These are phyloP conservation scores for Tetropium fuscum DNA, from an alignment of 2,888 invertebrate genomes.

Conservation along the genomic window DNA sequence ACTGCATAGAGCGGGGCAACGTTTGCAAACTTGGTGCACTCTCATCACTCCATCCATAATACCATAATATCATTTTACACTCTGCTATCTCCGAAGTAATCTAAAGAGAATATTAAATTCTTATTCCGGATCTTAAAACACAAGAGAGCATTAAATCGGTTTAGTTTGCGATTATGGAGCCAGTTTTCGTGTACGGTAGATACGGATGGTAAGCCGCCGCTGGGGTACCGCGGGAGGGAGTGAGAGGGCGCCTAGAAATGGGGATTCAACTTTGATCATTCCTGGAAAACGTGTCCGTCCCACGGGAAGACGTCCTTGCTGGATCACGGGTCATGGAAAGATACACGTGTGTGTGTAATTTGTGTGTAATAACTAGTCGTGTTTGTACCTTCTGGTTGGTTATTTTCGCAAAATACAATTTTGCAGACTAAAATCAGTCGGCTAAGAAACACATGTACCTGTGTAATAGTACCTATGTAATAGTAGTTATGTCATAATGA, in stretches of 20 bases:
- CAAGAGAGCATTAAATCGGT: constrained; percentile 30
- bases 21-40: too few relatives aligned
- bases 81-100: constrained; percentile 25
- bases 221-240: too few relatives aligned
- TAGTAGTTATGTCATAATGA: too few relatives aligned
- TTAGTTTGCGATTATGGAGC: constrained; percentile 27
- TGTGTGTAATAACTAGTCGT: too few relatives aligned
- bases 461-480: too few relatives aligned
- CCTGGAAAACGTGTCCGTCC: constrained; percentile 29
- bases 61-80: constrained; percentile 18
- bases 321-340: too few relatives aligned
- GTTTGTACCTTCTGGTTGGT: too few relatives aligned
- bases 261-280: constrained; percentile 30
- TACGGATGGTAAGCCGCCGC: constrained; percentile 14
- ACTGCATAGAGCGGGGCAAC: too few relatives aligned
- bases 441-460: too few relatives aligned
- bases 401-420: too few relatives aligned
- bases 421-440: too few relatives aligned
- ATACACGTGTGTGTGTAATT: too few relatives aligned
- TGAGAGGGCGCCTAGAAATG: constrained; percentile 3
- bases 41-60: not conserved
- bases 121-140: constrained; percentile 26
- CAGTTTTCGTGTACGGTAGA: constrained; percentile 13
- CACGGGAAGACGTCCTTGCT: constrained; percentile 24
- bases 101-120: constrained; percentile 40